Conservation (phyloP, 64 coral and sea anemone species). For the Montipora foliosa region DNA sequence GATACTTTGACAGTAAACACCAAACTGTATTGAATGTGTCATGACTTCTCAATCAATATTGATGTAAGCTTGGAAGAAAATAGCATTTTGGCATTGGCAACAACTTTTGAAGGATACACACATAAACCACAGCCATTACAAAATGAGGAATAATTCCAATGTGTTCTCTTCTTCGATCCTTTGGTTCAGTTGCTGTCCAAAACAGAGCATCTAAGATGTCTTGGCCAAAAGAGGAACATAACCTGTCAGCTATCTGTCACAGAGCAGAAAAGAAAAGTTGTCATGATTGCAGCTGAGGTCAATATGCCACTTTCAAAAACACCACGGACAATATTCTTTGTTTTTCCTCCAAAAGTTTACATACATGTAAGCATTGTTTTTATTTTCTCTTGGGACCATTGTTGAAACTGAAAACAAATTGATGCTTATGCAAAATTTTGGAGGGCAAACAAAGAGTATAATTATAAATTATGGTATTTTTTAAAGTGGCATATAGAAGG, state of each 20-base stretch:
- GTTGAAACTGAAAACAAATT: too few species aligned
- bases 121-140: slow-evolving; percentile 92
- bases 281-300: too few species aligned
- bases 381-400: too few species aligned
- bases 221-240: slow-evolving; percentile 99
- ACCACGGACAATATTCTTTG: too few species aligned
- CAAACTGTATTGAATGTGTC: background rate
- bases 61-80: background rate
- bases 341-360: too few species aligned
- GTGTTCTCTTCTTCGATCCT: slow-evolving; percentile 82
- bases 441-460: too few species aligned
- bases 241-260: slow-evolving; percentile 91
- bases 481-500: too few species aligned
- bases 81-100: background rate
- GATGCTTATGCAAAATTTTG: too few species aligned
- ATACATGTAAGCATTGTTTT: too few species aligned
- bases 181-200: slow-evolving; percentile 97
- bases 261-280: background rate
- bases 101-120: slow-evolving; percentile 89
- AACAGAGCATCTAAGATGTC: slow-evolving; percentile 97
- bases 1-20: too few species aligned
- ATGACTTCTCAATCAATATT: background rate
- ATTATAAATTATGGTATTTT: too few species aligned
- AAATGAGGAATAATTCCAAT: slow-evolving; percentile 93
- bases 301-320: too few species aligned